Percentiles rank a stretch among this genome's conserved stretches.
These are phyloP conservation scores for Kradibia gibbosae DNA, from an alignment of 1,140 invertebrate species.

Conservation along the genomic window DNA sequence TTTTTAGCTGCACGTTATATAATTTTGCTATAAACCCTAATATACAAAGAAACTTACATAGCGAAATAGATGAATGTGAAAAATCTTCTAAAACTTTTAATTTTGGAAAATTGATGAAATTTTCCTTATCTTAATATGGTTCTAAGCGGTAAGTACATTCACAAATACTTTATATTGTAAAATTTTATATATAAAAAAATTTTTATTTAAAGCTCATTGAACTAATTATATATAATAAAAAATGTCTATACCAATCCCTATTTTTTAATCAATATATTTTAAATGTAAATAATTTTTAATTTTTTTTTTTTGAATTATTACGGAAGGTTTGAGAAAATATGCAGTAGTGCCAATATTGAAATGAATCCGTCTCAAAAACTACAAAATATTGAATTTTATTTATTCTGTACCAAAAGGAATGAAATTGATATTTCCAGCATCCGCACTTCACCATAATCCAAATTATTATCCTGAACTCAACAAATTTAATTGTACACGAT, in stretches of 20 bases:
- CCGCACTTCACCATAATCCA: constrained; percentile 64
- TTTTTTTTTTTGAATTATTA: constrained; percentile 6
- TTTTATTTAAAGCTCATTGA: neutral
- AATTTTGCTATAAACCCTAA: constrained; percentile 54
- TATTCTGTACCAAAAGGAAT: constrained; percentile 57
- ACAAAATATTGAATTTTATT: constrained; percentile 61
- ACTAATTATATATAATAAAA: too few relatives aligned
- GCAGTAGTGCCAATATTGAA: constrained; percentile 66
- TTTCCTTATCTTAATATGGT: constrained; percentile 67
- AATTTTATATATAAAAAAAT: neutral
- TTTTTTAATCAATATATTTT: too few relatives aligned
- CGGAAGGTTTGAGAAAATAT: constrained; percentile 70
- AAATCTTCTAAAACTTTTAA: constrained; percentile 54
- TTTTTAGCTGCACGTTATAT: constrained; percentile 57
- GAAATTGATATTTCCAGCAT: constrained; percentile 55
- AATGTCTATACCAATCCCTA: too few relatives aligned
- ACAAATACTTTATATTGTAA: neutral
- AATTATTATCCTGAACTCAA: constrained; percentile 75
- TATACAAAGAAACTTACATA: constrained; percentile 61
- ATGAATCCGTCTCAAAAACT: constrained; percentile 66
- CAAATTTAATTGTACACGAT: constrained; percentile 77
- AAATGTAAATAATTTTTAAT: too few relatives aligned
- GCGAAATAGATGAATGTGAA: constrained; percentile 58
- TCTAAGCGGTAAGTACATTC: neutral
- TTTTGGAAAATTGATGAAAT: constrained; percentile 64